Evolutionary conservation across 2,888 invertebrate genomes (phyloP).

Genomic region (Acanthosepion pharaonis): DNA sequence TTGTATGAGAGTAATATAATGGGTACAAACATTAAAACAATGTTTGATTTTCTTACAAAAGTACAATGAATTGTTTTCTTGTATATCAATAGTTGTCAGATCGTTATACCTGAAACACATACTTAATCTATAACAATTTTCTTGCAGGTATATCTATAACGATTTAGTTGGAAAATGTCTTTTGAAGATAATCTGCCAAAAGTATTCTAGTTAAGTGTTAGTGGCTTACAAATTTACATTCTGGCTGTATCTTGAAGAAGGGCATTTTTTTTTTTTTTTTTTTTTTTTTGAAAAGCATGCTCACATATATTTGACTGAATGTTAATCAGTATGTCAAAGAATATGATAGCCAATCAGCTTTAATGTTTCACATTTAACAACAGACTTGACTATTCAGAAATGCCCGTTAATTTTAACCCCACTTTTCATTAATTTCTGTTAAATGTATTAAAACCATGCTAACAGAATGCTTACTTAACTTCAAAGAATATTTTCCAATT

Average conservation of each 20-base stretch:
- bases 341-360: neutral
- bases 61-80: neutral
- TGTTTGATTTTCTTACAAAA: conserved; percentile 10
- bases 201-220: neutral
- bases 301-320: neutral
- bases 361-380: neutral
- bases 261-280: neutral
- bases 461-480: neutral
- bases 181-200: neutral
- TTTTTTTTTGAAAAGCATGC: neutral
- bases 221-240: neutral
- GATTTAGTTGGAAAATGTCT: neutral
- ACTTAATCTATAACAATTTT: neutral
- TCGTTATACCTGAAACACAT: neutral
- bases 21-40: neutral
- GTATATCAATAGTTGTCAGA: neutral
- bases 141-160: neutral
- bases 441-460: conserved; percentile 2
- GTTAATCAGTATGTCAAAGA: no score
- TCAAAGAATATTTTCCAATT: neutral
- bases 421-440: neutral
- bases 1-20: neutral
- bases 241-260: no score
- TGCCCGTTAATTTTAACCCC: neutral
- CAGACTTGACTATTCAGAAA: neutral